A percentile compares a stretch with the other conserved stretches of the same genome.
Evolutionary conservation across 2,888 invertebrate genomes (phyloP).

Genomic region (Hydroisotoma schaefferi): DNA sequence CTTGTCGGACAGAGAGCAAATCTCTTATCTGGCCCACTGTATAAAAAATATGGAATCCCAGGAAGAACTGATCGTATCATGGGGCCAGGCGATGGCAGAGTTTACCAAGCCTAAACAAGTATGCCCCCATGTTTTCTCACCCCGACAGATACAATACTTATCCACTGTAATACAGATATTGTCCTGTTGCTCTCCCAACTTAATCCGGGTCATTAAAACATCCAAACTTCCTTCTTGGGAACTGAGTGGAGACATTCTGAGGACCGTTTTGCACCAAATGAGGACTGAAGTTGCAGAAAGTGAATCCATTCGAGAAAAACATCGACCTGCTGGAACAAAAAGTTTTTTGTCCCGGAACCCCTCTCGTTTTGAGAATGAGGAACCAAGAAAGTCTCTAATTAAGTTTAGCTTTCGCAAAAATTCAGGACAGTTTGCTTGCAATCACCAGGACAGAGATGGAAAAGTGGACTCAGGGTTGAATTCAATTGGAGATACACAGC

Average conservation of each 20-base stretch:
- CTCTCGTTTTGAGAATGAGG: background rate
- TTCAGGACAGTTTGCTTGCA: background rate
- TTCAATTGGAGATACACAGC: conserved; percentile 23
- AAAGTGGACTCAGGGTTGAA: background rate
- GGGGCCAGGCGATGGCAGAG: conserved; percentile 36
- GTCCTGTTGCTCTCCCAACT: conserved; percentile 31
- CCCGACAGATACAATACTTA: conserved; percentile 44
- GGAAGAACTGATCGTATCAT: conserved; percentile 39
- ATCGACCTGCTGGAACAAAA: background rate
- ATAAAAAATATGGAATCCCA: conserved; percentile 37
- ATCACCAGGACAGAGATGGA: background rate
- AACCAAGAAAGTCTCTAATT: background rate
- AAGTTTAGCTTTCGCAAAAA: conserved; percentile 31
- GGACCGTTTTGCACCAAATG: conserved; percentile 46
- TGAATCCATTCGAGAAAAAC: conserved; percentile 14
- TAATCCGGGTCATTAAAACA: conserved; percentile 23
- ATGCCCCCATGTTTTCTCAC: conserved; percentile 45
- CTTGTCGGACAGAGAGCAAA: conserved; percentile 27
- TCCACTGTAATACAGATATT: conserved; percentile 37
- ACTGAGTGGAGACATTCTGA: conserved; percentile 45
- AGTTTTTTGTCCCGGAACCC: background rate
- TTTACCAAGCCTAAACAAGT: conserved; percentile 33
- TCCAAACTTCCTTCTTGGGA: conserved; percentile 43
- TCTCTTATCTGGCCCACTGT: conserved; percentile 30
- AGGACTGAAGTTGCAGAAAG: conserved; percentile 32